A percentile compares a stretch with the other conserved stretches of the same genome.
phyloP scores from a whole-genome alignment of 2,113 vertebrate genomes.

The Psittacus erithacus region DNA sequence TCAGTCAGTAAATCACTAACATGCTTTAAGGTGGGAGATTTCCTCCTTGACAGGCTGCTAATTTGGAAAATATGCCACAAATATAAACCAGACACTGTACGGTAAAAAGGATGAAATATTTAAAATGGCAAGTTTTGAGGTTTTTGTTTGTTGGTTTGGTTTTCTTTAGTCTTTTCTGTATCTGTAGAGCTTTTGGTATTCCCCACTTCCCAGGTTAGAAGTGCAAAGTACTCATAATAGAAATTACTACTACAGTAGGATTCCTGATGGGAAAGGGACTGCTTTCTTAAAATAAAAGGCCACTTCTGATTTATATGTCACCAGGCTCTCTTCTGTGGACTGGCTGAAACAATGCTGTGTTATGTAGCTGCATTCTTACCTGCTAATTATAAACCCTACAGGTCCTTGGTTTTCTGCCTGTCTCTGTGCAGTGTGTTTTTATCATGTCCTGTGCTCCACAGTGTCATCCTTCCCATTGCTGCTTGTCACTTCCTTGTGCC shows the following conservation, averaged over 20 bases:
- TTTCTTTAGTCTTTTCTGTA: neutral
- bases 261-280: neutral
- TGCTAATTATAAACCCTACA: conserved; percentile 7
- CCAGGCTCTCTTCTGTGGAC: neutral
- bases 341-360: neutral
- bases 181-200: neutral
- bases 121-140: neutral
- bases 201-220: neutral
- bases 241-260: neutral
- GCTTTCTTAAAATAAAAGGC: neutral
- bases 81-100: neutral
- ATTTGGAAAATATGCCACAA: neutral
- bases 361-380: neutral
- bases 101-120: neutral
- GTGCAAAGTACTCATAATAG: neutral
- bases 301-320: neutral
- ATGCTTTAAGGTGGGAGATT: neutral
- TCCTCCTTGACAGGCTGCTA: neutral
- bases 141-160: neutral
- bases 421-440: neutral
- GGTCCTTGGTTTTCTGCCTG: neutral
- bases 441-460: neutral
- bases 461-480: neutral
- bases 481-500: neutral
- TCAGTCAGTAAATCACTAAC: neutral